phyloP scores from a whole-genome alignment of 2,888 invertebrate species.

The Alloscopus bannaensis region DNA sequence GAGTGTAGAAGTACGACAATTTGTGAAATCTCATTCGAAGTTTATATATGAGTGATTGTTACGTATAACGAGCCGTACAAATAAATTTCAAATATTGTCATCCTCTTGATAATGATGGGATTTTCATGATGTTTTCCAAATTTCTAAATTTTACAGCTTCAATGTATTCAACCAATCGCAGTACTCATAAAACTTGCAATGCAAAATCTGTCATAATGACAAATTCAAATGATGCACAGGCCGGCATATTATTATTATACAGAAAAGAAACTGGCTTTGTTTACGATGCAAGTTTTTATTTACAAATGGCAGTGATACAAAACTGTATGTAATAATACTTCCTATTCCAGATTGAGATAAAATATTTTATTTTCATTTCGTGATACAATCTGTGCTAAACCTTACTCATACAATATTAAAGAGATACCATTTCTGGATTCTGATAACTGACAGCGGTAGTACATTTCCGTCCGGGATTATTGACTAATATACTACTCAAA shows the following conservation, averaged over 20 bases:
- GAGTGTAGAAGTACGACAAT: conserved; percentile 77
- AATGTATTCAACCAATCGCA: no score
- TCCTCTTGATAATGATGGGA: background rate
- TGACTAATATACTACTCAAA: conserved; percentile 32
- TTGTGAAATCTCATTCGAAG: conserved; percentile 88
- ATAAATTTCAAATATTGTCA: background rate
- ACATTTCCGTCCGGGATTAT: conserved; percentile 30
- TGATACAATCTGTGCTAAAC: conserved; percentile 30
- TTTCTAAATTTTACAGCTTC: no score
- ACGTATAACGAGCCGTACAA: conserved; percentile 15
- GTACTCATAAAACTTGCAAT: no score
- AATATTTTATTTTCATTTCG: conserved; percentile 54
- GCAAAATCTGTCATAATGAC: no score
- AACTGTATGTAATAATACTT: conserved; percentile 66
- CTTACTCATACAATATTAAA: background rate
- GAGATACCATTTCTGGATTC: background rate
- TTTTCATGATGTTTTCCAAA: no score
- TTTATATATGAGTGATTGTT: conserved; percentile 44
- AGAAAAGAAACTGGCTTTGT: no score
- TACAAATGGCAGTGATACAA: conserved; percentile 70
- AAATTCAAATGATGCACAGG: no score
- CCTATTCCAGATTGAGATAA: conserved; percentile 46
- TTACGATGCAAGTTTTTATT: conserved; percentile 66
- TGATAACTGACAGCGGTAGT: background rate
- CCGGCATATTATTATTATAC: no score